Conservation (phyloP, 2,888 invertebrate species). For the Galerucella nymphaeae region DNA sequence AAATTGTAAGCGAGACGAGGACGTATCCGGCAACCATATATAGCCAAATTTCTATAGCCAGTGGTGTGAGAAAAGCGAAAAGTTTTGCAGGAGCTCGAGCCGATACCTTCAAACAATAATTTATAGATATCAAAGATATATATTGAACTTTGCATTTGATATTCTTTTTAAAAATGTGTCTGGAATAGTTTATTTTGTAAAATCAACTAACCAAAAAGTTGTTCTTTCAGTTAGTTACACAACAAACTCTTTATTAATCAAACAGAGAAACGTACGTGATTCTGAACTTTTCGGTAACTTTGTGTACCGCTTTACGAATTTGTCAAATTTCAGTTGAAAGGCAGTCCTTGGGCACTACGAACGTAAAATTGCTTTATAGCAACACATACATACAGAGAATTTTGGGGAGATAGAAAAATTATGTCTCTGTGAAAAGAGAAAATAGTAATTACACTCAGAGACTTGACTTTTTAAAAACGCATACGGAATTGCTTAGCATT, state of each 20-base stretch:
- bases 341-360: neutral
- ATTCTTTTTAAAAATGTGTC: neutral
- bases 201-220: neutral
- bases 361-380: neutral
- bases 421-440: neutral
- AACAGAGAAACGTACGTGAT: neutral
- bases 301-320: neutral
- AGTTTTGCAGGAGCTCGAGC: conserved; percentile 69
- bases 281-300: neutral
- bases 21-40: conserved; percentile 83
- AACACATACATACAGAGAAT: neutral
- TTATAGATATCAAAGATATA: neutral
- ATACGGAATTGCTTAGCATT: neutral
- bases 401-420: neutral
- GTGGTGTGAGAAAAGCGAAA: conserved; percentile 87
- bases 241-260: conserved; percentile 2
- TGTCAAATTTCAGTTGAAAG: neutral
- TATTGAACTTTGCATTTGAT: neutral
- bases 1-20: conserved; percentile 82
- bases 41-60: conserved; percentile 88
- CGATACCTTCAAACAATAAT: conserved; percentile 46
- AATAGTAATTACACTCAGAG: no score
- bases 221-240: neutral
- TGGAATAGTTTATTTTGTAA: neutral
- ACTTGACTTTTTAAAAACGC: no score